These are phyloP conservation scores for Agonopterix heracliana DNA, from an alignment of 2,888 invertebrate species.

Conservation along the genomic window DNA sequence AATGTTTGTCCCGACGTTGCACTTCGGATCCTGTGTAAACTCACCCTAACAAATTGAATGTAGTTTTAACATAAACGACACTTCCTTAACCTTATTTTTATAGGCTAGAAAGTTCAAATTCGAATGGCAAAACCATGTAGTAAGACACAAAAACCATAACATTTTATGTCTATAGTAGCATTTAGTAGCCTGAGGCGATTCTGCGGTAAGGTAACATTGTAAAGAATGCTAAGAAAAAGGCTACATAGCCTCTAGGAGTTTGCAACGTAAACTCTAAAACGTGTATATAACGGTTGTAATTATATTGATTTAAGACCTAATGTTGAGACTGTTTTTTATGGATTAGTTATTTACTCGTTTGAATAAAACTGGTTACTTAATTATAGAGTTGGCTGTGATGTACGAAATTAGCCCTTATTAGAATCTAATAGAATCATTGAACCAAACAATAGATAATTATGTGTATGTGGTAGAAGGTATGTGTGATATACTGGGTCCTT, in stretches of 20 bases:
- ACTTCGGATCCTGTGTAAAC: constrained; percentile 73
- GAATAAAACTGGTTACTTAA: constrained; percentile 12
- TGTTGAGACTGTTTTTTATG: constrained; percentile 35
- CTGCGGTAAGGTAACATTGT: constrained; percentile 63
- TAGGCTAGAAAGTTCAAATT: constrained; percentile 26
- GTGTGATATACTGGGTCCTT: too few species aligned
- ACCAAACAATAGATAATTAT: too few species aligned
- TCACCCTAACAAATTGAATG: constrained; percentile 60
- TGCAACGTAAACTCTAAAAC: constrained; percentile 38
- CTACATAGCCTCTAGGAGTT: constrained; percentile 43
- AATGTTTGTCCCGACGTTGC: constrained; percentile 69
- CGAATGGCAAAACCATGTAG: constrained; percentile 17
- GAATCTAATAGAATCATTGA: too few species aligned
- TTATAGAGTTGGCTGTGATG: constrained; percentile 9
- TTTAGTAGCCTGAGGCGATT: constrained; percentile 65
- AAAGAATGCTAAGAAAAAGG: constrained; percentile 49
- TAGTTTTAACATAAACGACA: constrained; percentile 17
- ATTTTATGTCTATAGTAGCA: constrained; percentile 67
- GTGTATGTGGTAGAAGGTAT: too few species aligned
- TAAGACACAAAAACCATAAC: constrained; percentile 58
- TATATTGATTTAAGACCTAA: constrained; percentile 49
- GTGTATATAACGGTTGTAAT: constrained; percentile 35
- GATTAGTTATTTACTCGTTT: constrained; percentile 32
- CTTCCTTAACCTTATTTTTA: constrained; percentile 29
- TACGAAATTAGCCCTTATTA: background rate